Evolutionary conservation across 2,888 invertebrate genomes (phyloP).

Genomic region (Troides helena): DNA sequence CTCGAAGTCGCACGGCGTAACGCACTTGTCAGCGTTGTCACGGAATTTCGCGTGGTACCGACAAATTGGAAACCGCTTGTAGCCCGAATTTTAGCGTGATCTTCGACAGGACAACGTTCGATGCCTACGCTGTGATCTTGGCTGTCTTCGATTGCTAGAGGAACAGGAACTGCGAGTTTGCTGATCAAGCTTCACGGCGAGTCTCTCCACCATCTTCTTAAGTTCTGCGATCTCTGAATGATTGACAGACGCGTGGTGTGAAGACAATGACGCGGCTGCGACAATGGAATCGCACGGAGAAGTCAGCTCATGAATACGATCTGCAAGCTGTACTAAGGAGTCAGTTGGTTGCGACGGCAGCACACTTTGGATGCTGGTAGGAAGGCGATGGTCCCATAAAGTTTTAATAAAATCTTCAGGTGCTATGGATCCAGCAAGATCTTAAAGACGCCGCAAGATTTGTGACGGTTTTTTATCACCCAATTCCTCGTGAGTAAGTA

Average conservation of each 20-base stretch:
- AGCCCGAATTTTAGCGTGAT: neutral
- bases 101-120: neutral
- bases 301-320: neutral
- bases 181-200: neutral
- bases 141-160: neutral
- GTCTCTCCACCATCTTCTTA: neutral
- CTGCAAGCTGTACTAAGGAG: neutral
- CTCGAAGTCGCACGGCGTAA: neutral
- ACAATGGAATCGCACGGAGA: neutral
- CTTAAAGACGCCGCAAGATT: too few species aligned
- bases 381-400: constrained; percentile 32
- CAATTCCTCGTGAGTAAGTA: too few species aligned
- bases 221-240: neutral
- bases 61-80: neutral
- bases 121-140: neutral
- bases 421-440: neutral
- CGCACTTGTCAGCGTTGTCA: neutral
- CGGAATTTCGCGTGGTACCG: neutral
- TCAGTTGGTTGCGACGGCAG: neutral
- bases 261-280: neutral
- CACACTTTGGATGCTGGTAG: constrained; percentile 7
- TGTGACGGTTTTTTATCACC: too few species aligned
- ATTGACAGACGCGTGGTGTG: neutral
- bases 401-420: constrained; percentile 31
- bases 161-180: neutral